Percentiles rank a stretch among this genome's conserved stretches.
phyloP scores from a whole-genome alignment of 2,797 vertebrate genomes.

The Bovichtus variegatus region DNA sequence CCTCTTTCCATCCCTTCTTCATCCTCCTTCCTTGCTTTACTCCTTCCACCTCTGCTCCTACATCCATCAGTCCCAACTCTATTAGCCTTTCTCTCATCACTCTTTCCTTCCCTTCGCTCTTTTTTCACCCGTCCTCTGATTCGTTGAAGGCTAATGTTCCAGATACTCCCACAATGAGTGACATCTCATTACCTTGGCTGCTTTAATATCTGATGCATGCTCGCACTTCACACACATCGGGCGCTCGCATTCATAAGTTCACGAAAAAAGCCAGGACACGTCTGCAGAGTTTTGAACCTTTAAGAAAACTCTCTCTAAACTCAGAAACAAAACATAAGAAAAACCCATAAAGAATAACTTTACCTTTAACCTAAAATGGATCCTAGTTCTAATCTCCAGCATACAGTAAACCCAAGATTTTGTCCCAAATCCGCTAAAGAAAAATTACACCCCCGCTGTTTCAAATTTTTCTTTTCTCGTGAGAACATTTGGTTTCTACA shows the following conservation, averaged over 20 bases:
- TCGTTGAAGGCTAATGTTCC: constrained; percentile 30
- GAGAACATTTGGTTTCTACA: constrained; percentile 33
- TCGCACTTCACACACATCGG: background rate
- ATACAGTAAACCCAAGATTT: background rate
- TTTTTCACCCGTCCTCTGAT: constrained; percentile 13
- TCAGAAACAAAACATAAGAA: background rate
- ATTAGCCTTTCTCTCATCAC: background rate
- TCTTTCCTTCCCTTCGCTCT: background rate
- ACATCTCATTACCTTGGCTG: constrained; percentile 45
- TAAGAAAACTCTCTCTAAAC: background rate
- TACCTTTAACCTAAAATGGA: background rate
- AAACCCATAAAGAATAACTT: background rate
- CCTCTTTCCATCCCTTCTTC: background rate
- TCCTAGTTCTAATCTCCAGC: background rate
- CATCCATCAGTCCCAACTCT: constrained; percentile 16
- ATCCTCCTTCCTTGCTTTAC: constrained; percentile 1
- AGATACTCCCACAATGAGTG: constrained; percentile 25
- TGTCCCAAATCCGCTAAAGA: background rate
- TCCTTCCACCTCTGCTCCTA: background rate
- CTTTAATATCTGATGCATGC: background rate
- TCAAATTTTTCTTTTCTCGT: constrained; percentile 6
- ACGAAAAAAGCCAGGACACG: background rate
- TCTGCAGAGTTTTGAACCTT: background rate
- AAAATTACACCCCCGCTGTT: background rate
- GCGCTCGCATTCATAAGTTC: background rate